A percentile compares a stretch with the other conserved stretches of the same genome.
These are phyloP conservation scores for Eurytoma adleriae DNA, from an alignment of 2,888 invertebrate genomes.

Conservation along the genomic window DNA sequence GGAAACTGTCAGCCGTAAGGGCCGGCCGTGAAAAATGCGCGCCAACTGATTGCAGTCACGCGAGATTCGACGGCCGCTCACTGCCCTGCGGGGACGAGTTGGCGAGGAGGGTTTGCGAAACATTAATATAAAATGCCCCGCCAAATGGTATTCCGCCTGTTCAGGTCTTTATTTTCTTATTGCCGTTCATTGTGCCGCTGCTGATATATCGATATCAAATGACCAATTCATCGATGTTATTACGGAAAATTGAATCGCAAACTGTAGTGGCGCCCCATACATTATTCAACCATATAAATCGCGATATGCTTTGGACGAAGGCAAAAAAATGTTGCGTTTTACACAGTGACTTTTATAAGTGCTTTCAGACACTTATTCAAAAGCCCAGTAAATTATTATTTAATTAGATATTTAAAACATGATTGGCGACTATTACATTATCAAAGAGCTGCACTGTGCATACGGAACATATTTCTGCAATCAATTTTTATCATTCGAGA, in stretches of 20 bases:
- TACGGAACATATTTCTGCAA: neutral
- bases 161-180: neutral
- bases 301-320: neutral
- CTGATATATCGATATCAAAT: conserved; percentile 51
- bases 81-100: conserved; percentile 22
- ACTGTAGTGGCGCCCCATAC: neutral
- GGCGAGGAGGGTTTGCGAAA: neutral
- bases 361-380: too few relatives aligned
- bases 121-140: too few relatives aligned
- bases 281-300: neutral
- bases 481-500: neutral
- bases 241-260: conserved; percentile 55
- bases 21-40: conserved; percentile 47
- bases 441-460: neutral
- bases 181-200: neutral
- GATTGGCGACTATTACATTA: too few relatives aligned
- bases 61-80: conserved; percentile 55
- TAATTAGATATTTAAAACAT: too few relatives aligned
- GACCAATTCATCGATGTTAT: conserved; percentile 55
- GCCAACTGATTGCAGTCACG: conserved; percentile 61
- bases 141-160: too few relatives aligned
- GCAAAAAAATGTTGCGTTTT: neutral
- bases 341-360: neutral
- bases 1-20: conserved; percentile 33
- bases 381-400: too few relatives aligned